Base-by-base conservation (phyloP, 1,140 invertebrate species). In the Scaptomyza montana region DNA sequence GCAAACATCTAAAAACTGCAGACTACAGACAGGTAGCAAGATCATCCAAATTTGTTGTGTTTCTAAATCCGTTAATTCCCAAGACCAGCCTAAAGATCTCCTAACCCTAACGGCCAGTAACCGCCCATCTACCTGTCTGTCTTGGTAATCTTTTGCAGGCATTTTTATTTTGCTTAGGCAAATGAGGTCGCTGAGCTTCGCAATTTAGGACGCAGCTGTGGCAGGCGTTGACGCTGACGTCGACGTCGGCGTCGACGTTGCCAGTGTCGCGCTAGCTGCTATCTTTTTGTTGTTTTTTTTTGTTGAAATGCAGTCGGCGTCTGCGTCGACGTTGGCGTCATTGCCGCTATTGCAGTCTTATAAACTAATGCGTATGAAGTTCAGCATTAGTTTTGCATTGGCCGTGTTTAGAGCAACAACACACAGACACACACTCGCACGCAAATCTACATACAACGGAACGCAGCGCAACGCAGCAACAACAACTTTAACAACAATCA, bases 371-470 rank as follows among this genome's bases (percentile, higher is more conserved):
- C 74, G 56, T 76, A 78, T 84, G 77, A 85, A 81, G 74, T 78
- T 77, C 84, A 90, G 89, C 89, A 85, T 78, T 90, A 80, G 75
- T 90, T 90, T 90, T 78, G 80, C 78, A 78, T 90, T 90, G 74
- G 75, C 73, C 78, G 80, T 77, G 75, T 81, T 74, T 89, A 89
- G 74, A 90, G 82, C 75, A 89, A 80, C 84, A 87, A 46, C 61
- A 28, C 72, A 53, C 78, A 30, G 47, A 53, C 78, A 43, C 57
- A 30, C 72, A 53, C 78, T n/a, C 36, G 21, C 33, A 16, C 45
- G 30, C 10, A 46, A 2, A 50, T n/a, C 6, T 16, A 16, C 16
- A 16, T 16, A 16, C 16, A 16, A 16, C 16, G 16, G 0, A 16
- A 6, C 28, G 30, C 28, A 30, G 2, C 16, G 19, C 51, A 56